A percentile compares a stretch with the other conserved stretches of the same genome.
These are phyloP conservation scores for Drosophila pseudoananassae DNA, from an alignment of 1,140 invertebrate species.

Conservation along the genomic window DNA sequence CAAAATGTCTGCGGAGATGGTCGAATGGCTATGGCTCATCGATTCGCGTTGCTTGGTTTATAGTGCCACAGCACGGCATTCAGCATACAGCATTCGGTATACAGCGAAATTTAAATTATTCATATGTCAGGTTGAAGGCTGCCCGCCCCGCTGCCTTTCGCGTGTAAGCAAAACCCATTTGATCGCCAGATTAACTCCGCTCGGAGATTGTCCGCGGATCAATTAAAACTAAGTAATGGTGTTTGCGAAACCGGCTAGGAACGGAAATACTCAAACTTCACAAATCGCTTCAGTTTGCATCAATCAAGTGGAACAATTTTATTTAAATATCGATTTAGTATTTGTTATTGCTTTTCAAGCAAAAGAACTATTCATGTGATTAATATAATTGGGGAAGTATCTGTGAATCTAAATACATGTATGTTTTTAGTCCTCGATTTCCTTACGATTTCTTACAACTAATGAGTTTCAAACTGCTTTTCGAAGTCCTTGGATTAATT, in stretches of 20 bases:
- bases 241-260: slow-evolving; percentile 50
- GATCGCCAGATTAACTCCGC: slow-evolving; percentile 60
- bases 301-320: slow-evolving; percentile 44
- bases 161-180: slow-evolving; percentile 61
- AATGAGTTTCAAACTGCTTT: slow-evolving; percentile 12
- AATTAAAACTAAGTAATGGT: slow-evolving; percentile 60
- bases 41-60: slow-evolving; percentile 59
- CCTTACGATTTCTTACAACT: slow-evolving; percentile 20
- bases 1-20: slow-evolving; percentile 48
- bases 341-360: slow-evolving; percentile 11
- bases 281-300: slow-evolving; percentile 26
- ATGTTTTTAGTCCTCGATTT: slow-evolving; percentile 40
- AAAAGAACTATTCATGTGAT: slow-evolving; percentile 12
- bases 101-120: slow-evolving; percentile 67
- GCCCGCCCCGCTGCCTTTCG: slow-evolving; percentile 47
- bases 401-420: slow-evolving; percentile 34
- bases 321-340: slow-evolving; percentile 37
- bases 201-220: slow-evolving; percentile 45
- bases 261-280: slow-evolving; percentile 56
- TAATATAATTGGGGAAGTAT: slow-evolving; percentile 11
- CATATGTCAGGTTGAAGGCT: slow-evolving; percentile 78
- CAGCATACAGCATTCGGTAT: slow-evolving; percentile 12
- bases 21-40: slow-evolving; percentile 44
- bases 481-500: slow-evolving; percentile 18
- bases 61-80: slow-evolving; percentile 42